phyloP scores from a whole-genome alignment of 2,113 vertebrate genomes.

The Bujurquina vittata region DNA sequence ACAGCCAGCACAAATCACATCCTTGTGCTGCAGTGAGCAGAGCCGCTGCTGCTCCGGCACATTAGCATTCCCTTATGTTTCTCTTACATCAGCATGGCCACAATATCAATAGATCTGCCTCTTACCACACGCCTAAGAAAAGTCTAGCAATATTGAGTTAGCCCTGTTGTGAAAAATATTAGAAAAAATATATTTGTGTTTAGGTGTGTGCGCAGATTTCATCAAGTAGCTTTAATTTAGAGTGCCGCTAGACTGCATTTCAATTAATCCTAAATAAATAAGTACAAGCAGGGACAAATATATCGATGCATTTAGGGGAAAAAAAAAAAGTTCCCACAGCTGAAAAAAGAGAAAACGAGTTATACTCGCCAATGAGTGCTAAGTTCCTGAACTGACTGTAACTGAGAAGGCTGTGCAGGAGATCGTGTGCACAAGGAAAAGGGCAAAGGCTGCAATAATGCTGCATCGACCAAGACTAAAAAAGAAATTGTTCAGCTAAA shows the following conservation, averaged over 20 bases:
- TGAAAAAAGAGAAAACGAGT: constrained; percentile 45
- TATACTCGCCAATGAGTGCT: constrained; percentile 11
- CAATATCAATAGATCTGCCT: constrained; percentile 37
- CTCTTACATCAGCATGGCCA: constrained; percentile 43
- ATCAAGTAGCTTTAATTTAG: not conserved
- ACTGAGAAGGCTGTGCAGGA: constrained; percentile 35
- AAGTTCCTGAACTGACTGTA: constrained; percentile 55
- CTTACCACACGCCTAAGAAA: not conserved
- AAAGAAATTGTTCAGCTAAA: constrained; percentile 30
- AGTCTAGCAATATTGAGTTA: not conserved
- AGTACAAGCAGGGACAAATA: not conserved
- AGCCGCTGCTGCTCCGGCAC: constrained; percentile 53
- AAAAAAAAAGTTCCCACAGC: constrained; percentile 35
- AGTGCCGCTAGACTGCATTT: not conserved
- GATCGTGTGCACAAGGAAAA: constrained; percentile 52
- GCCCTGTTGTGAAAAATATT: not conserved
- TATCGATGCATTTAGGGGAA: not conserved
- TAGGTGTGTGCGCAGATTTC: not conserved
- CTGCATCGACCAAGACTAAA: constrained; percentile 41
- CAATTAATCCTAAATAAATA: not conserved
- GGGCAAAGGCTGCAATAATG: constrained; percentile 61
- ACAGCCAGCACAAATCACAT: constrained; percentile 69
- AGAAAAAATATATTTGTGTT: not conserved
- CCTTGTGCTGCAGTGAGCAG: constrained; percentile 68
- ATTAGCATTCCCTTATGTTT: constrained; percentile 74